Evolutionary conservation across 2,113 vertebrate genomes (phyloP), one percentile per base, ranked within the genome.

Genomic region (Hydrolagus affinis): DNA sequence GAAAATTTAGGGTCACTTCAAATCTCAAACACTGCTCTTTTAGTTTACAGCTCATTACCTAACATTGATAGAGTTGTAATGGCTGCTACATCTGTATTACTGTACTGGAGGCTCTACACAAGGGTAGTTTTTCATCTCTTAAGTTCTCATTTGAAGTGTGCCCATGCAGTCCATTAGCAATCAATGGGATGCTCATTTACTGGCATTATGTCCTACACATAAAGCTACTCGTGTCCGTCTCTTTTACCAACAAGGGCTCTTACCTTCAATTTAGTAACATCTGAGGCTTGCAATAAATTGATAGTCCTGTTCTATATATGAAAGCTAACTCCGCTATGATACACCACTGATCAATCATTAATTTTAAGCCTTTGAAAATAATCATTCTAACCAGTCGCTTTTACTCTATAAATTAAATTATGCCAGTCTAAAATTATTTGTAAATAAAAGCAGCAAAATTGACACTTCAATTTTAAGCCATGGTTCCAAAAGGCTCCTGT

Each of bases 121-220:
- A 28, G 8, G 19, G 17, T 14, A 32, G 15, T 1, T 66, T 30
- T 17, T 66, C 28, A 83, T 66, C 60, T 66, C 62, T 80, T 25
- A 25, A 80, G 76, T 23, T 64, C 76, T 64, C 60, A 25, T 66
- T 75, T 83, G 19, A 83, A 83, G 19, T 68, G 78, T 83, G 12
- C 25, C 78, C 60, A 32, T 66, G 15, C 8, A 30, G 28, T 83
- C 60, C 62, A 64, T 80, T 80, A 80, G 77, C 59, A 83, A 83
- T 83, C 78, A 83, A 83, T 83, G 62, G 76, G 62, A 83, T 83
- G 78, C 66, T 83, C 28, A 68, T 66, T 60, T 80, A 80, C 60
- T 62, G 23, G 77, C 60, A 80, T 83, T 83, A 30, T 83, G 66
- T 83, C 60, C 21, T 83, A 62, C 28, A 68, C 78, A 83, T 83